Conservation (phyloP, 1,140 invertebrate species). For the Leucophenga varia region DNA sequence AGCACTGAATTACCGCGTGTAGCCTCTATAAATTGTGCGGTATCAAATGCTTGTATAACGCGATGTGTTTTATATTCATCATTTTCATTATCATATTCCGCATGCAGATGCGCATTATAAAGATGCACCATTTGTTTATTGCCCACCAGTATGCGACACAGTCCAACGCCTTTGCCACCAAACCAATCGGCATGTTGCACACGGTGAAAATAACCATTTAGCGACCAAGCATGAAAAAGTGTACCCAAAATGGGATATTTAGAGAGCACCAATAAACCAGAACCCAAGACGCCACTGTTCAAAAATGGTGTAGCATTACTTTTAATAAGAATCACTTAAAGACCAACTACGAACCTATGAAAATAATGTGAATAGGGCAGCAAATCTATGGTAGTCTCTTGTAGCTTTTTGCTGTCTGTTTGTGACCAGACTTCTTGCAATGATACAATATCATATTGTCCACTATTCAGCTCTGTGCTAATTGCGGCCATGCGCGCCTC, state of each 20-base stretch:
- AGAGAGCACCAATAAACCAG: slow-evolving; percentile 89
- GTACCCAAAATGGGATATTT: slow-evolving; percentile 83
- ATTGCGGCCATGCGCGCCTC: slow-evolving; percentile 77
- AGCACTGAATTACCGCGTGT: slow-evolving; percentile 78
- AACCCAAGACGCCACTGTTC: slow-evolving; percentile 91
- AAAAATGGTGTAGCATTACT: slow-evolving; percentile 10
- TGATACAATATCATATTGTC: slow-evolving; percentile 83
- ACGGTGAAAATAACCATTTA: slow-evolving; percentile 98
- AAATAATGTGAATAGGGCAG: slow-evolving; percentile 91
- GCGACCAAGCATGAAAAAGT: slow-evolving; percentile 86
- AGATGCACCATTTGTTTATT: slow-evolving; percentile 77
- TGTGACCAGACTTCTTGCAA: slow-evolving; percentile 89
- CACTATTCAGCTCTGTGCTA: slow-evolving; percentile 67
- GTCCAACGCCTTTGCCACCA: slow-evolving; percentile 92
- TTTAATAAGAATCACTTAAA: background rate
- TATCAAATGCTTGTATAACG: slow-evolving; percentile 89
- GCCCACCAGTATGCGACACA: slow-evolving; percentile 74
- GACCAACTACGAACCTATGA: slow-evolving; percentile 64
- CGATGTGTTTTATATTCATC: slow-evolving; percentile 91
- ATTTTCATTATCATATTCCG: slow-evolving; percentile 83
- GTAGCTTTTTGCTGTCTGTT: slow-evolving; percentile 71
- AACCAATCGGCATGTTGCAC: slow-evolving; percentile 98
- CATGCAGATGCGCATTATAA: slow-evolving; percentile 93
- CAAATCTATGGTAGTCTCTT: slow-evolving; percentile 61
- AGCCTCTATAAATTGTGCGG: slow-evolving; percentile 87